Conservation (phyloP, 2,113 vertebrate genomes). For the Dicentrarchus labrax region DNA sequence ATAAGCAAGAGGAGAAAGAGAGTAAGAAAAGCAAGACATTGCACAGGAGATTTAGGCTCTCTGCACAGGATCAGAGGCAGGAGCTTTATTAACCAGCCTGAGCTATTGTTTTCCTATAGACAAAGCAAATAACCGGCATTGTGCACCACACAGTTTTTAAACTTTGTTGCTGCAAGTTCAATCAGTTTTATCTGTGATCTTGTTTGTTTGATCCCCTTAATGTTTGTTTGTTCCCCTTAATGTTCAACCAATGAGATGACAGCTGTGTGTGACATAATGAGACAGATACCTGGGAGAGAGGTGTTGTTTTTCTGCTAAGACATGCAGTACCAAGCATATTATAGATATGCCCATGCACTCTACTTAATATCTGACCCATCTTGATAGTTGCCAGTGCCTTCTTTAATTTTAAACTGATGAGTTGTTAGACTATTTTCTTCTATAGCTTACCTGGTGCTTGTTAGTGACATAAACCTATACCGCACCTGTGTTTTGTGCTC, state of each 20-base stretch:
- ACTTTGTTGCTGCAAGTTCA: not conserved
- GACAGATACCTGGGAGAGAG: not conserved
- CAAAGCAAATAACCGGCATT: too few relatives aligned
- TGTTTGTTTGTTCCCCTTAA: too few relatives aligned
- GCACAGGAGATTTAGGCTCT: not conserved
- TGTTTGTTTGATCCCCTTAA: not conserved
- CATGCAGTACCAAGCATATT: not conserved
- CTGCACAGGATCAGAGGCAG: not conserved
- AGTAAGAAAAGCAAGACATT: not conserved
- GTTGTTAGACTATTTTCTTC: not conserved
- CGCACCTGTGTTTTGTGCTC: not conserved
- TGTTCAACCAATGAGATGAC: too few relatives aligned
- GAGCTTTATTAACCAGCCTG: not conserved
- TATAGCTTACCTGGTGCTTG: not conserved
- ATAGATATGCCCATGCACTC: too few relatives aligned
- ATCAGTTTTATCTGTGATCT: not conserved
- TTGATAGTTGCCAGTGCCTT: not conserved
- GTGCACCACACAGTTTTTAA: too few relatives aligned
- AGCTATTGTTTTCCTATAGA: not conserved
- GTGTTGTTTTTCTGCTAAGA: not conserved
- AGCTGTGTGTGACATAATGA: not conserved
- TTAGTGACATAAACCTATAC: not conserved
- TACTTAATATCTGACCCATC: too few relatives aligned
- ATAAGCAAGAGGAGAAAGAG: not conserved
- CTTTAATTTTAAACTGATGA: not conserved